These are phyloP conservation scores for Microctonus hyperodae DNA, from an alignment of 2,888 invertebrate species.

Conservation along the genomic window DNA sequence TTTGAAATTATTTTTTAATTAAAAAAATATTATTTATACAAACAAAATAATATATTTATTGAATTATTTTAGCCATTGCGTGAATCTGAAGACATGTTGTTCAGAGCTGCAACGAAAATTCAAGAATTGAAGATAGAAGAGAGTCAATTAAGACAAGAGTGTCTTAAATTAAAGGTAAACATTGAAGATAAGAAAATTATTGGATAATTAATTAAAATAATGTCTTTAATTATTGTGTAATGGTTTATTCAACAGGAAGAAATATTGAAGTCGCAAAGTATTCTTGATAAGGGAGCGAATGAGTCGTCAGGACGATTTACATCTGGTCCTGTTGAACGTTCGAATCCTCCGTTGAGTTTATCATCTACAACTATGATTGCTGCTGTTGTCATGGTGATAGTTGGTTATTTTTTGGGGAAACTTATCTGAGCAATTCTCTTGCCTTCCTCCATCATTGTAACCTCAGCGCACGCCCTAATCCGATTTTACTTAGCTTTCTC, in stretches of 20 bases:
- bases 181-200: neutral
- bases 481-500: slow-evolving; percentile 53
- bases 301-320: slow-evolving; percentile 48
- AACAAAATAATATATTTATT: too few species aligned
- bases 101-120: slow-evolving; percentile 77
- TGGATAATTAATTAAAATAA: neutral
- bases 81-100: slow-evolving; percentile 67
- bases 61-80: slow-evolving; percentile 42
- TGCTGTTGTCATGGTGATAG: slow-evolving; percentile 55
- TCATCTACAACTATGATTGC: slow-evolving; percentile 49
- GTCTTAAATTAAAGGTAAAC: slow-evolving; percentile 81
- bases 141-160: slow-evolving; percentile 83
- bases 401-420: slow-evolving; percentile 61
- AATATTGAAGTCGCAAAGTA: slow-evolving; percentile 55
- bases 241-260: slow-evolving; percentile 51
- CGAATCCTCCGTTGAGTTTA: slow-evolving; percentile 43
- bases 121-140: slow-evolving; percentile 80
- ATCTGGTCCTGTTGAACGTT: slow-evolving; percentile 45
- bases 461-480: slow-evolving; percentile 49
- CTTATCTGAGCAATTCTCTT: slow-evolving; percentile 48
- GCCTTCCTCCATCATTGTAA: slow-evolving; percentile 9
- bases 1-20: slow-evolving; percentile 22
- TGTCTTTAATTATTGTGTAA: neutral
- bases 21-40: too few species aligned
- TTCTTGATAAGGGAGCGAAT: slow-evolving; percentile 51